Evolutionary conservation across 1,140 invertebrate genomes (phyloP).

Genomic region (Rhysida immarginata): DNA sequence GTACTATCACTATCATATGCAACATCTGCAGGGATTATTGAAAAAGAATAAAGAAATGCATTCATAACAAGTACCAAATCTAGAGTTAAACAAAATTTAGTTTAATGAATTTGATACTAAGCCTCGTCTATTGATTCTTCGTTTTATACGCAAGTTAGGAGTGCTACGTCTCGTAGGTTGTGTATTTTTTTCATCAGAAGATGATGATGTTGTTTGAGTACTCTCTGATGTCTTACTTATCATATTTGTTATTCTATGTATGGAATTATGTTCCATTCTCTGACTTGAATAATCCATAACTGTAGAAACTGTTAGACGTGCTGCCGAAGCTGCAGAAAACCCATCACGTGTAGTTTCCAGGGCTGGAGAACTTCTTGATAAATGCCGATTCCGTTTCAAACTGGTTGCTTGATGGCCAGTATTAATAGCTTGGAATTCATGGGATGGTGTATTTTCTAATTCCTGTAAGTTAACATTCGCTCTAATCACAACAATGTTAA

Average conservation of each 20-base stretch:
- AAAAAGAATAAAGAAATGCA: background rate
- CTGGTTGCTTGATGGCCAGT: background rate
- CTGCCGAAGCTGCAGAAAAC: background rate
- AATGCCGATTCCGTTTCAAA: background rate
- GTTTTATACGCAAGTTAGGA: slow-evolving; percentile 3
- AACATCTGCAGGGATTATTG: background rate
- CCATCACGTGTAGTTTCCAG: background rate
- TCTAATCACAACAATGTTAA: too few species aligned
- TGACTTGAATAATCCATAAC: background rate
- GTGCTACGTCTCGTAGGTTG: slow-evolving; percentile 1
- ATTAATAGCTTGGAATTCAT: background rate
- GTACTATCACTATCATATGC: slow-evolving; percentile 7
- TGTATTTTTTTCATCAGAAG: slow-evolving; percentile 1
- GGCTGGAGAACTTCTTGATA: slow-evolving; percentile 3
- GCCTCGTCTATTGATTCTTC: slow-evolving; percentile 1
- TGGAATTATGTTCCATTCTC: background rate
- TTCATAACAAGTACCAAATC: too few species aligned
- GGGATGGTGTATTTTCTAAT: background rate
- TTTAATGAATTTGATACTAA: background rate
- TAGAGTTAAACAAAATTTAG: background rate
- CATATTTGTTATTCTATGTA: background rate
- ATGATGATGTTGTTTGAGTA: slow-evolving; percentile 2
- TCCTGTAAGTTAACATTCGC: too few species aligned
- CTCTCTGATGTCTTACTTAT: slow-evolving; percentile 2
- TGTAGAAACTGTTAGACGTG: slow-evolving; percentile 1